These are phyloP conservation scores for Melikaiella ostensackeni DNA, from an alignment of 2,888 invertebrate species.

Conservation along the genomic window DNA sequence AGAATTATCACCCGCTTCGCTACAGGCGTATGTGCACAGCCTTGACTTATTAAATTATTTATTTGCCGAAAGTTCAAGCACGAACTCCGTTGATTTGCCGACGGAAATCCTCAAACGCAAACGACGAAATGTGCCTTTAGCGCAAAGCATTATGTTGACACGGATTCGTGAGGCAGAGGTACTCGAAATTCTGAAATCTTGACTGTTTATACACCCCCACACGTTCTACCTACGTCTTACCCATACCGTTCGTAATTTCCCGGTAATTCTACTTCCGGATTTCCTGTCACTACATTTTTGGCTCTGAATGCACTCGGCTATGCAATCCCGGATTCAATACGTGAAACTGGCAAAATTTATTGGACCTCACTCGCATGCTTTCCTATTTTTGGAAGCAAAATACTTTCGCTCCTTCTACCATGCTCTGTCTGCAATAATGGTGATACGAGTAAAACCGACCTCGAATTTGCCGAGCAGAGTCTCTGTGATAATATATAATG, in stretches of 20 bases:
- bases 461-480: constrained; percentile 6
- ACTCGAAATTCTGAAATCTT: constrained; percentile 58
- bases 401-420: constrained; percentile 20
- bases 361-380: constrained; percentile 41
- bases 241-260: constrained; percentile 56
- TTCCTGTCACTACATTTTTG: constrained; percentile 47
- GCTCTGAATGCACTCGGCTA: constrained; percentile 41
- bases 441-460: constrained; percentile 38
- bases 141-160: constrained; percentile 56
- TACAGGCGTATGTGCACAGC: constrained; percentile 25
- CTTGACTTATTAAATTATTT: constrained; percentile 47
- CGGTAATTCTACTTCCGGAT: constrained; percentile 57
- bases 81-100: constrained; percentile 54
- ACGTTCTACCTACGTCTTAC: constrained; percentile 46
- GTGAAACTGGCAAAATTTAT: constrained; percentile 49
- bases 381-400: neutral
- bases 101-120: constrained; percentile 56
- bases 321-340: constrained; percentile 48
- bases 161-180: constrained; percentile 52
- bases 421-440: constrained; percentile 44
- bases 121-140: constrained; percentile 55
- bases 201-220: constrained; percentile 55
- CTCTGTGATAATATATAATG: constrained; percentile 27
- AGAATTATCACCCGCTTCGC: constrained; percentile 32
- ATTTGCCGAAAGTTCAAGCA: constrained; percentile 53